Conservation (phyloP, 2,113 vertebrate genomes). For the Prochilodus magdalenae region DNA sequence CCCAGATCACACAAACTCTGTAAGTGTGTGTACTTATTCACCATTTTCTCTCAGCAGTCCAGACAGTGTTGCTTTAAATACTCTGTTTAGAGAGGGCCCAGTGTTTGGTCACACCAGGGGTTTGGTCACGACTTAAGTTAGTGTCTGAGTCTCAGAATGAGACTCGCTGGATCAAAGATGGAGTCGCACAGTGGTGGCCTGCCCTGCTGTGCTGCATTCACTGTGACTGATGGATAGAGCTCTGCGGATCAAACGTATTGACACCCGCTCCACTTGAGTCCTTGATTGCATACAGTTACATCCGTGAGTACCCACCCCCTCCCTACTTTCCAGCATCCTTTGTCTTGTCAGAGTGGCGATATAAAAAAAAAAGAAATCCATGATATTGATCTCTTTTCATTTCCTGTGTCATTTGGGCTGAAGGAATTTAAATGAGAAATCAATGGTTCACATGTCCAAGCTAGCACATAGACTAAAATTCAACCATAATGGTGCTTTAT, state of each 20-base stretch:
- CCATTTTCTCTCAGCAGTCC: neutral
- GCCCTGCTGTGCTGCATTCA: slow-evolving; percentile 30
- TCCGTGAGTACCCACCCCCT: slow-evolving; percentile 35
- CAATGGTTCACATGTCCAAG: slow-evolving; percentile 32
- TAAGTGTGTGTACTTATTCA: neutral
- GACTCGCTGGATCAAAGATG: slow-evolving; percentile 44
- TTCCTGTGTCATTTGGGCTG: slow-evolving; percentile 47
- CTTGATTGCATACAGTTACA: slow-evolving; percentile 38
- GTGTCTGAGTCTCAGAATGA: slow-evolving; percentile 43
- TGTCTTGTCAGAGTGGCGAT: slow-evolving; percentile 39
- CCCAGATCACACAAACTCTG: too few relatives aligned
- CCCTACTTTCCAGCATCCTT: slow-evolving; percentile 14
- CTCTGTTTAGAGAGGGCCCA: slow-evolving; percentile 13
- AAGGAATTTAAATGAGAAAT: slow-evolving; percentile 56
- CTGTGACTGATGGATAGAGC: slow-evolving; percentile 16
- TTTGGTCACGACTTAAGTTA: slow-evolving; percentile 37
- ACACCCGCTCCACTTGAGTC: slow-evolving; percentile 37
- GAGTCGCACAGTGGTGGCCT: slow-evolving; percentile 14
- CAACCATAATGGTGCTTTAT: neutral
- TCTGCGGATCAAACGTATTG: slow-evolving; percentile 51
- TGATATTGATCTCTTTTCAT: slow-evolving; percentile 51
- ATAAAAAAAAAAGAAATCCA: slow-evolving; percentile 48
- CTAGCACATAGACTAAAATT: slow-evolving; percentile 24
- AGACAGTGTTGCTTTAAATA: slow-evolving; percentile 36
- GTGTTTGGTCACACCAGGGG: slow-evolving; percentile 25